A percentile compares a stretch with the other conserved stretches of the same genome.
Conservation (phyloP, 1,140 invertebrate genomes). For the Portunus trituberculatus region DNA sequence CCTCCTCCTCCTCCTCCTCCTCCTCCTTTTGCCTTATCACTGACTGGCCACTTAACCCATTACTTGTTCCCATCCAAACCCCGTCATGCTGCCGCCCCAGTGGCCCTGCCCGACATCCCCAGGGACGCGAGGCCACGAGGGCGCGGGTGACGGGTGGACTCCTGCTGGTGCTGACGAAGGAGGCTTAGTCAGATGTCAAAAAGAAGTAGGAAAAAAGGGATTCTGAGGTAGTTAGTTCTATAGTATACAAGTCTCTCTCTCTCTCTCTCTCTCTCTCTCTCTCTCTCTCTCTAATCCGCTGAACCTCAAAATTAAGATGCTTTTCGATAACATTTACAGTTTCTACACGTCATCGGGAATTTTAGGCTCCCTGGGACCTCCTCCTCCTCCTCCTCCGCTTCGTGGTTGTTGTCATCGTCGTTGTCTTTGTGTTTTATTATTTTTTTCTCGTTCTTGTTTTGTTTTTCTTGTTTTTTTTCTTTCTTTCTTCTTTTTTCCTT, state of each 20-base stretch:
- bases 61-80: background rate
- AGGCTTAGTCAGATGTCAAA: background rate
- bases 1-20: background rate
- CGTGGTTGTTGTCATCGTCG: slow-evolving; percentile 1
- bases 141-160: background rate
- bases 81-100: background rate
- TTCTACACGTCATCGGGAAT: background rate
- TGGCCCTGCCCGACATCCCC: background rate
- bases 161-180: background rate
- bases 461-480: background rate
- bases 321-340: slow-evolving; percentile 31
- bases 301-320: background rate
- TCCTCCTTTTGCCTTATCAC: background rate
- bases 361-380: background rate
- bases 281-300: slow-evolving; percentile 28
- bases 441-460: background rate
- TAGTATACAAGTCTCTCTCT: background rate
- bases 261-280: slow-evolving; percentile 41
- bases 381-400: background rate
- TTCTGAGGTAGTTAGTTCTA: background rate
- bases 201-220: background rate
- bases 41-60: background rate
- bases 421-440: slow-evolving; percentile 26
- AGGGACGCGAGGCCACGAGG: background rate
- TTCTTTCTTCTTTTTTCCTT: background rate